Evolutionary conservation across 2,113 vertebrate species (phyloP).

Genomic region (Fulica atra): DNA sequence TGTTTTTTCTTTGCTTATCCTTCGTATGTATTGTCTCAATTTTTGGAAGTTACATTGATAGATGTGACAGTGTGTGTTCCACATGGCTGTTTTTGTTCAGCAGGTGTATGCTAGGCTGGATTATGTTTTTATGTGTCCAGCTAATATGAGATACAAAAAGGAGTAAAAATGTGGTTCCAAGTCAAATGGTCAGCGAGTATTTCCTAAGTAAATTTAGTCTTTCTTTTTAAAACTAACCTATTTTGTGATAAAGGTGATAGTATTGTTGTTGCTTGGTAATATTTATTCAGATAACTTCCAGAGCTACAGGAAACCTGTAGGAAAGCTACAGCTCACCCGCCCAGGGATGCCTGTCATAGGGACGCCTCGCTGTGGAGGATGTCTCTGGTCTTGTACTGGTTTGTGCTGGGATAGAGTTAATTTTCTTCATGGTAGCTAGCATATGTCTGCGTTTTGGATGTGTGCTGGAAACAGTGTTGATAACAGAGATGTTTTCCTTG

Average conservation of each 20-base stretch:
- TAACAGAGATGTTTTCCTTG: no score
- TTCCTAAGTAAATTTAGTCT: not conserved
- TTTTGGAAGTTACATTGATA: not conserved
- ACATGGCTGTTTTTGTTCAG: not conserved
- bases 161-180: not conserved
- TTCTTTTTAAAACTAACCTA: not conserved
- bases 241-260: not conserved
- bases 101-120: not conserved
- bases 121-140: not conserved
- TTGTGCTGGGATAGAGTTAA: no score
- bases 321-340: not conserved
- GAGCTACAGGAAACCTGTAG: not conserved
- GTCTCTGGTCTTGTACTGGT: not conserved
- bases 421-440: no score
- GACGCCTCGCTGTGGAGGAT: not conserved
- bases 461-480: no score
- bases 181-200: not conserved
- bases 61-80: not conserved
- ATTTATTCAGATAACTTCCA: not conserved
- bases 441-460: no score
- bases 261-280: not conserved
- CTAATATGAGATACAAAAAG: not conserved
- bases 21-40: not conserved
- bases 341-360: not conserved
- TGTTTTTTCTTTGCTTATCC: not conserved